phyloP scores from a whole-genome alignment of 2,113 vertebrate species.

The Phyllostomus discolor region DNA sequence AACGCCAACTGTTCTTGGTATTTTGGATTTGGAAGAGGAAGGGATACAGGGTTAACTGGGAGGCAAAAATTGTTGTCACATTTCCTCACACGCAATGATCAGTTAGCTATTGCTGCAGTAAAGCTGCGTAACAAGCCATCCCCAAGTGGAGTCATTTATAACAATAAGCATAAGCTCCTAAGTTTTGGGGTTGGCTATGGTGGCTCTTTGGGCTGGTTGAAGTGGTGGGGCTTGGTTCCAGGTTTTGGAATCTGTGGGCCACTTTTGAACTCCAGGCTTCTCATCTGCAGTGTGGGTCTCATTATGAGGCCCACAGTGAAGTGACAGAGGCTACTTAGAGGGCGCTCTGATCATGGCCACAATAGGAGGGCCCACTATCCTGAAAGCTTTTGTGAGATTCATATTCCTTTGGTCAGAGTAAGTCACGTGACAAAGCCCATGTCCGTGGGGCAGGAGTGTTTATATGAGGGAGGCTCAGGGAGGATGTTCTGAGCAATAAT shows the following conservation, averaged over 20 bases:
- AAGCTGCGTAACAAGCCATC: background rate
- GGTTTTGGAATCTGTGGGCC: background rate
- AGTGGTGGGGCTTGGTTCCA: background rate
- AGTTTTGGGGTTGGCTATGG: background rate
- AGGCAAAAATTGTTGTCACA: background rate
- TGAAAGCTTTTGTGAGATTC: background rate
- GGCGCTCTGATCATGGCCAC: background rate
- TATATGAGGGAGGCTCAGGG: background rate
- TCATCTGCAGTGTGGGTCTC: background rate
- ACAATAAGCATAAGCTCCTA: background rate
- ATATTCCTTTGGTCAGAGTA: background rate
- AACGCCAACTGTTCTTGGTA: conserved; percentile 7
- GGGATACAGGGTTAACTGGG: background rate
- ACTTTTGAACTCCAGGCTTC: background rate
- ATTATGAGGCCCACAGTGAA: background rate
- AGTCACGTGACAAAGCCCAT: background rate
- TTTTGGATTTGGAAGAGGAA: background rate
- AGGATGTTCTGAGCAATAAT: conserved; percentile 6
- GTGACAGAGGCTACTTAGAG: background rate
- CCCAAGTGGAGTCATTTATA: background rate
- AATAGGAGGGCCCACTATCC: background rate
- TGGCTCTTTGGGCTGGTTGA: background rate
- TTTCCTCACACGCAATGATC: background rate
- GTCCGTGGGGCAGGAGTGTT: background rate
- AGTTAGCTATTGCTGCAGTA: background rate